Conservation (phyloP, 2,797 vertebrate genomes). For the Lepilemur ruficaudatus region DNA sequence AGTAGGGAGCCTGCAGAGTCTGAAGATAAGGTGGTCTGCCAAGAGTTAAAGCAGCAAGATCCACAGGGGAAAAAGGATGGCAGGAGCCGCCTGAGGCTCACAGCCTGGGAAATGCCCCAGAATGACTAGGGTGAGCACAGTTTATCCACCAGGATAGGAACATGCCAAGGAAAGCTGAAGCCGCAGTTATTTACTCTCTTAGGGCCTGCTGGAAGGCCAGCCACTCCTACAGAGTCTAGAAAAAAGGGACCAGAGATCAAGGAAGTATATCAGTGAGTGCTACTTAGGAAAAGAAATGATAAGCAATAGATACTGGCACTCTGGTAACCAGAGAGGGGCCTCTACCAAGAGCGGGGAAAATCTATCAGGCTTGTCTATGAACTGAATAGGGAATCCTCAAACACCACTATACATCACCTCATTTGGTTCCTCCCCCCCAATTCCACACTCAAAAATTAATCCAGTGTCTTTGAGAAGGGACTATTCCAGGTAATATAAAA, state of each 20-base stretch:
- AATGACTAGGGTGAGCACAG: neutral
- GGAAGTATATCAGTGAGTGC: fast-evolving
- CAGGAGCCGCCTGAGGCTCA: neutral
- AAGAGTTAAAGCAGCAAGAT: neutral
- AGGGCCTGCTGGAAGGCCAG: neutral
- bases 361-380: neutral
- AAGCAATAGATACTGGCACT: too few relatives aligned
- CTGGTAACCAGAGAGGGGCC: neutral
- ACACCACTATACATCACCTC: neutral
- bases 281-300: neutral
- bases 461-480: neutral
- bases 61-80: fast-evolving
- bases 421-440: neutral
- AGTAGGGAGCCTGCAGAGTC: neutral
- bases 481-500: neutral
- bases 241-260: neutral
- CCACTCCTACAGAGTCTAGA: neutral
- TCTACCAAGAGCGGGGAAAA: neutral
- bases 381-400: neutral
- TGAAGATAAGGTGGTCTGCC: neutral
- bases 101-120: neutral
- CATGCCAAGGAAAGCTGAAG: neutral
- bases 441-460: neutral
- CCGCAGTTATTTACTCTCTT: neutral
- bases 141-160: neutral